Evolutionary conservation across 2,888 invertebrate species (phyloP).

Genomic region (Drosophila fungiperda): DNA sequence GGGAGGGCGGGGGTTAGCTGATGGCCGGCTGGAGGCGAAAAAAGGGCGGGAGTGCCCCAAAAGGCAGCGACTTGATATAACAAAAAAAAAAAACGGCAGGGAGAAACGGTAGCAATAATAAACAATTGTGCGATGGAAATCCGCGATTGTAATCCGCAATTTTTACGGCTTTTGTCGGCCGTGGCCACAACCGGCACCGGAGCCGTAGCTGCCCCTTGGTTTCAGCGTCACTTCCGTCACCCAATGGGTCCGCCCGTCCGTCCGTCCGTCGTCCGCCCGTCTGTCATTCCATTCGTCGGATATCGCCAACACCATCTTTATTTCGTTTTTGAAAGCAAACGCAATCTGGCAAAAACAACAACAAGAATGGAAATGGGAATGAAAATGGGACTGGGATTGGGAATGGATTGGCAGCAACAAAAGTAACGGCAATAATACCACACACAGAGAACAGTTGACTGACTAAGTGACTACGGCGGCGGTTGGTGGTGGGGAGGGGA

Average conservation of each 20-base stretch:
- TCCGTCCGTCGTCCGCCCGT: neutral
- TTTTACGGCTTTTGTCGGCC: slow-evolving; percentile 82
- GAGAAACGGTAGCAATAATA: slow-evolving; percentile 67
- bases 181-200: slow-evolving; percentile 12
- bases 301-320: slow-evolving; percentile 75
- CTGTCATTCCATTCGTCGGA: slow-evolving; percentile 34
- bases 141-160: slow-evolving; percentile 84
- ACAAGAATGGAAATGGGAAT: slow-evolving; percentile 34
- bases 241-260: neutral
- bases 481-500: neutral
- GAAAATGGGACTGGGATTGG: slow-evolving; percentile 6
- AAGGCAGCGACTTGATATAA: slow-evolving; percentile 38
- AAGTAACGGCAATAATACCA: slow-evolving; percentile 53
- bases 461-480: slow-evolving; percentile 62
- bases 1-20: slow-evolving; percentile 32
- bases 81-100: slow-evolving; percentile 1
- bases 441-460: slow-evolving; percentile 69
- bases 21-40: slow-evolving; percentile 8
- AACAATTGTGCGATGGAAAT: slow-evolving; percentile 82
- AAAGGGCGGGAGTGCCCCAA: slow-evolving; percentile 41
- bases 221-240: slow-evolving; percentile 68
- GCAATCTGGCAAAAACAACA: slow-evolving; percentile 61
- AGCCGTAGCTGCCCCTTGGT: slow-evolving; percentile 26
- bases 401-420: slow-evolving; percentile 52
- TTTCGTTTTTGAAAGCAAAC: slow-evolving; percentile 64